Evolutionary conservation across 35 echinoderm and acorn worm genomes (phyloP), one percentile per base, ranked within the genome.

Genomic region (Holothuria glaberrima): DNA sequence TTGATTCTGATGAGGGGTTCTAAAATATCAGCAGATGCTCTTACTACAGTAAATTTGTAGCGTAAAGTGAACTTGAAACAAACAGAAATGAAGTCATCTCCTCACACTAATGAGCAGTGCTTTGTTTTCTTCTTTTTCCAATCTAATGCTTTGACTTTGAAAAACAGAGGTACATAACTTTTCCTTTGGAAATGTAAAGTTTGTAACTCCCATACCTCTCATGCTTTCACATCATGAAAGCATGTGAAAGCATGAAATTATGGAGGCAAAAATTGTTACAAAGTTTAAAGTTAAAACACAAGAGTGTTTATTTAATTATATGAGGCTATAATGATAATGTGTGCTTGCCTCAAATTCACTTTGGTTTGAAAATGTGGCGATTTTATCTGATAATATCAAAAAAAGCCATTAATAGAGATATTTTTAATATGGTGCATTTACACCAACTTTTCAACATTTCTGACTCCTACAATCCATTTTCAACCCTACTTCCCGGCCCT

Each of bases 261-360:
- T 66, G 63, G 21, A 66, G 63, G 12, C 0, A 0, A 16, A 66
- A 66, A 2, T 66, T 66, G 2, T 9, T 66, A 19, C 21, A 66
- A 66, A 3, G 63, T 0, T 66, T 66, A 66, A 66, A 17, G 63
- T 25, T n/a, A 66, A 66, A 66, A 66, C 63, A 66, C 21, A 2
- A 66, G 21, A 66, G 12, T 9, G 12, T 66, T 66, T 66, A 66
- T 66, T 19, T 16, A 66, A 9, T n/a, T n/a, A n/a, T n/a, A 19
- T 6, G 63, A 29, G 12, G 63, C 12, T 9, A 66, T 66, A 19
- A 66, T n/a, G 7, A 66, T 69, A 20, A 30, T 21, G 12, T 21
- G 13, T 69, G 66, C 66, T 69, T 25, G 66, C 66, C 25, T 69
- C 66, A 69, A 69, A 22, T 69, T 33, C 25, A 69, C 66, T n/a